These are phyloP conservation scores for Clamator glandarius DNA, from an alignment of 2,797 vertebrate species.

Conservation along the genomic window DNA sequence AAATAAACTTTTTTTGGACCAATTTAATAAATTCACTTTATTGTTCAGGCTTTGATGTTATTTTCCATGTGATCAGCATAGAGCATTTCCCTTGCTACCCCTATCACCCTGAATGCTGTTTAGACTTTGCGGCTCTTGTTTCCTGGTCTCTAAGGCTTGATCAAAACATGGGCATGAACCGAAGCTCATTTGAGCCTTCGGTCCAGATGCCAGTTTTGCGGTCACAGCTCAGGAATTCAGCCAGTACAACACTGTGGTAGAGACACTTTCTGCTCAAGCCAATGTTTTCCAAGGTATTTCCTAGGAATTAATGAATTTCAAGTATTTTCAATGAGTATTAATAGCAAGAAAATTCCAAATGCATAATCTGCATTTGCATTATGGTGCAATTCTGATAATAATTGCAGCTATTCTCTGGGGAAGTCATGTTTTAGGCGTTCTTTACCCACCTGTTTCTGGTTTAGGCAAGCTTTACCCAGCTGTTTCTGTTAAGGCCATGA, in stretches of 20 bases:
- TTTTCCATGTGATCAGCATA: slow-evolving; percentile 39
- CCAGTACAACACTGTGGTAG: not conserved
- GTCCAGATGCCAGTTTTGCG: not conserved
- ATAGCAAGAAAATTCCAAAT: not conserved
- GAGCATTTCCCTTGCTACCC: not conserved
- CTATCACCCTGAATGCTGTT: not conserved
- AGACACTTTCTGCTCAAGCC: not conserved
- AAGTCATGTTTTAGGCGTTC: fast-evolving
- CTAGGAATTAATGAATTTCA: not conserved
- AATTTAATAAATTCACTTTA: slow-evolving; percentile 55
- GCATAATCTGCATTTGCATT: not conserved
- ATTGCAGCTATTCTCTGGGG: not conserved
- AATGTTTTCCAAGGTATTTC: not conserved
- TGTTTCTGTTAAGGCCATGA: not conserved
- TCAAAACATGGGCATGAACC: not conserved
- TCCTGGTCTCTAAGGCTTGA: not conserved
- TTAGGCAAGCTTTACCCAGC: not conserved
- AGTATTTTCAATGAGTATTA: not conserved
- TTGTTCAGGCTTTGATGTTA: slow-evolving; percentile 22
- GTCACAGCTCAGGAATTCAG: not conserved
- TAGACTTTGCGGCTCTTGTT: not conserved
- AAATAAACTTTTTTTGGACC: slow-evolving; percentile 16
- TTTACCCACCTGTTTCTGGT: no score
- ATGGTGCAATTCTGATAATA: not conserved
- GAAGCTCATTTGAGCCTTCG: not conserved